Conservation (phyloP, 2,113 vertebrate species). For the western clawed frog (Xenopus tropicalis) region DNA sequence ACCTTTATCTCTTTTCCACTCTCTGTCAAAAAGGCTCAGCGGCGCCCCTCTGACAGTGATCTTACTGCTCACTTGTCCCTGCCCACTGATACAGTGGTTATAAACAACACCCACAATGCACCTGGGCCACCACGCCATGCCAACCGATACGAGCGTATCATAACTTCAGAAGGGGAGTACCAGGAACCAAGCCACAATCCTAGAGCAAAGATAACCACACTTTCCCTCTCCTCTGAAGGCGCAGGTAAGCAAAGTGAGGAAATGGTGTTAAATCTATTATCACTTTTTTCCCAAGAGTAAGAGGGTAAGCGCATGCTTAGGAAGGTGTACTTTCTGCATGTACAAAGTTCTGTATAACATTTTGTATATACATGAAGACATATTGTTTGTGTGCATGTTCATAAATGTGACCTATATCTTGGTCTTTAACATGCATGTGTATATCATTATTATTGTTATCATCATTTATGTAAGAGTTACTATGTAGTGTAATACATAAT, state of each 20-base stretch:
- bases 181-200: slow-evolving; percentile 78
- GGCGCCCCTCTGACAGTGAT: slow-evolving; percentile 79
- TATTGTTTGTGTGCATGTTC: no score
- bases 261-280: no score
- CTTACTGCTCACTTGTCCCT: slow-evolving; percentile 84
- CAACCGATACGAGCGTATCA: slow-evolving; percentile 81
- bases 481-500: no score
- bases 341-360: not conserved
- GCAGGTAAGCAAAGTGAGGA: slow-evolving; percentile 62
- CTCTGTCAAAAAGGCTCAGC: slow-evolving; percentile 69
- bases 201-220: slow-evolving; percentile 69
- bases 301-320: slow-evolving; percentile 7
- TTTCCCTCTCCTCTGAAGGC: slow-evolving; percentile 60
- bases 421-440: no score
- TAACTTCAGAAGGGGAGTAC: slow-evolving; percentile 73
- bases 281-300: not conserved
- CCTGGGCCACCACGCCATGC: slow-evolving; percentile 56
- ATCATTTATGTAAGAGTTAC: no score
- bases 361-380: not conserved
- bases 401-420: no score
- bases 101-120: slow-evolving; percentile 81
- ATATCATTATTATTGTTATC: no score
- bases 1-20: not conserved
- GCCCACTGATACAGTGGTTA: slow-evolving; percentile 83
- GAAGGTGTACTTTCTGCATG: not conserved